Evolutionary conservation across 2,113 vertebrate species (phyloP).

Genomic region (Amazona vittata): DNA sequence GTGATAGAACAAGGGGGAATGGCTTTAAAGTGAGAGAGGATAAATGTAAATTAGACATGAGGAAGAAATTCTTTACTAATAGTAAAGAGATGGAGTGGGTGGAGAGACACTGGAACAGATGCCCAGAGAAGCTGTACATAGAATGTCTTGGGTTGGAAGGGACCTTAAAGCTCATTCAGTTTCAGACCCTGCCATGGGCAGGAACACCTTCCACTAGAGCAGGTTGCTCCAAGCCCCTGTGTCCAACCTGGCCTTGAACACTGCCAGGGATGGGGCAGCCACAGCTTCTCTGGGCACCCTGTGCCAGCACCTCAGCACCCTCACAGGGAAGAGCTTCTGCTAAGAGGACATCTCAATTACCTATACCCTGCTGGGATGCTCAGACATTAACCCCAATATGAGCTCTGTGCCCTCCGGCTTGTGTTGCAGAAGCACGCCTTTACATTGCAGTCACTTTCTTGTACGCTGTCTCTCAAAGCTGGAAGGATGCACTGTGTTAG

Average conservation of each 20-base stretch:
- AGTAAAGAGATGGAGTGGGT: neutral
- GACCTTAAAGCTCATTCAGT: neutral
- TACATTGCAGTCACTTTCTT: neutral
- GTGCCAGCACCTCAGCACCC: neutral
- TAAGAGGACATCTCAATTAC: neutral
- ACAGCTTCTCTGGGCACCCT: neutral
- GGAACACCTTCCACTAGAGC: neutral
- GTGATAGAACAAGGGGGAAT: neutral
- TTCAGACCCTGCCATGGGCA: neutral
- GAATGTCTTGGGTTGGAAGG: neutral
- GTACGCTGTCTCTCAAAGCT: fast-evolving
- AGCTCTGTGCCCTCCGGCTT: neutral
- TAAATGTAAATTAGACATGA: neutral
- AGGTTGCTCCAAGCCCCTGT: no score
- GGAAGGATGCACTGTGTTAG: neutral
- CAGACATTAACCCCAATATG: fast-evolving
- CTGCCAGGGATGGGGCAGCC: neutral
- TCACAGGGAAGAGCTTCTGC: neutral
- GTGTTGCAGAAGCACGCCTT: fast-evolving
- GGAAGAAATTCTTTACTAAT: neutral
- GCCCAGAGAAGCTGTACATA: neutral
- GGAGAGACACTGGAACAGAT: neutral
- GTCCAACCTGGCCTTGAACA: no score
- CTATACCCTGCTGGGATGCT: neutral
- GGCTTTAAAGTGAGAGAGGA: neutral